A percentile compares a stretch with the other conserved stretches of the same genome.
phyloP scores from a whole-genome alignment of 2,113 vertebrate species.

The Brachirus orientalis region DNA sequence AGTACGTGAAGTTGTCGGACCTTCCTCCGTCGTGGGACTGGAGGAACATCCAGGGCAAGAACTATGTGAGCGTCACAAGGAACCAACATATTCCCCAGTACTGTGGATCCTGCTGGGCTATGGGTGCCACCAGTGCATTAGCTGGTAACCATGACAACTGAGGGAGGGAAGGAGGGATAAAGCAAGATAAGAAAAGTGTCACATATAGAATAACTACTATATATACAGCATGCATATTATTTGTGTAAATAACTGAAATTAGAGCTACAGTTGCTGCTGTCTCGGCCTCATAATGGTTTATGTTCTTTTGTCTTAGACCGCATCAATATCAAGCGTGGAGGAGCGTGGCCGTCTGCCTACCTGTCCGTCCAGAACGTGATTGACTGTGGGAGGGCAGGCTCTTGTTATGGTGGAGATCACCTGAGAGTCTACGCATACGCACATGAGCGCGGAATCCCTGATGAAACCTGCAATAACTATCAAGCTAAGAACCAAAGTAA shows the following conservation, averaged over 20 bases:
- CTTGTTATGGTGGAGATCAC: constrained; percentile 93
- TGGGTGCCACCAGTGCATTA: constrained; percentile 92
- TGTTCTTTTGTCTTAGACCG: constrained; percentile 81
- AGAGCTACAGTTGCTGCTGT: background rate
- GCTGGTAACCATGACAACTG: constrained; percentile 83
- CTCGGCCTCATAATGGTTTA: background rate
- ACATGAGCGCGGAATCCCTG: constrained; percentile 87
- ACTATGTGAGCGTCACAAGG: constrained; percentile 90
- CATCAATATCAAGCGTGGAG: constrained; percentile 96
- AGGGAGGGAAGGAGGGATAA: background rate
- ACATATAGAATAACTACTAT: background rate
- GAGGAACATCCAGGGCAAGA: constrained; percentile 88
- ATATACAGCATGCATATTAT: background rate
- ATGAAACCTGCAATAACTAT: constrained; percentile 99
- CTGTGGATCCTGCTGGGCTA: constrained; percentile 98
- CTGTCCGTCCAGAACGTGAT: constrained; percentile 96
- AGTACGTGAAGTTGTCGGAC: constrained; percentile 73
- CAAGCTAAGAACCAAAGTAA: constrained; percentile 94
- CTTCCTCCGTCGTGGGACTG: constrained; percentile 93
- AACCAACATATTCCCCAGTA: constrained; percentile 99
- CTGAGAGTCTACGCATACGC: constrained; percentile 89
- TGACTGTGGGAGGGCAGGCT: constrained; percentile 87
- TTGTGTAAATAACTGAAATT: background rate
- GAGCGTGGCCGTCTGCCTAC: constrained; percentile 90
- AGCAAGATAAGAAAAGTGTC: background rate